phyloP scores from a whole-genome alignment of 2,797 vertebrate species.

The Heterohyrax brucei region DNA sequence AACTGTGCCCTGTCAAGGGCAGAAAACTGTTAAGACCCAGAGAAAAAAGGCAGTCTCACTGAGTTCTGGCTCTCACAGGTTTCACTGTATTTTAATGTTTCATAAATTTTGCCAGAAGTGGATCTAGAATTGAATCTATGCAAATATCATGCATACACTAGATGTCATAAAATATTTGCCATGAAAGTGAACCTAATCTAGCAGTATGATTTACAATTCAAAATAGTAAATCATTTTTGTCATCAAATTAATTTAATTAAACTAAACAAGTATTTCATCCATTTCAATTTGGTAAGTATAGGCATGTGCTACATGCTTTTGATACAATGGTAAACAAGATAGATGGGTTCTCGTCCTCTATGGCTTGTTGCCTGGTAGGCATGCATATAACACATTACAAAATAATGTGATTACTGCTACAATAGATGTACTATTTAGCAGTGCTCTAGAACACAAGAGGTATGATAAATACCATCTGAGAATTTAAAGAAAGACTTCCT shows the following conservation, averaged over 20 bases:
- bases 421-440: slow-evolving; percentile 33
- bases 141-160: slow-evolving; percentile 40
- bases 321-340: slow-evolving; percentile 4
- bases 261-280: background rate
- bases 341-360: background rate
- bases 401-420: background rate
- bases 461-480: background rate
- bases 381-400: slow-evolving; percentile 39
- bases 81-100: slow-evolving; percentile 50
- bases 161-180: slow-evolving; percentile 41
- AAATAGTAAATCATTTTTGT: slow-evolving; percentile 58
- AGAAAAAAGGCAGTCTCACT: background rate
- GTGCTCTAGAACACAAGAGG: background rate
- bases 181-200: slow-evolving; percentile 55
- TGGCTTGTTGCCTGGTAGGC: slow-evolving; percentile 24
- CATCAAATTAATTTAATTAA: slow-evolving; percentile 52
- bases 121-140: slow-evolving; percentile 40
- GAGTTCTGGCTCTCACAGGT: background rate
- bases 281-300: background rate
- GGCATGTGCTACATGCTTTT: background rate
- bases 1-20: background rate
- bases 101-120: slow-evolving; percentile 38
- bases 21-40: background rate
- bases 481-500: slow-evolving; percentile 41
- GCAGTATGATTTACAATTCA: background rate